A percentile compares a stretch with the other conserved stretches of the same genome.
These are phyloP conservation scores for Drepanosiphum platanoidis DNA, from an alignment of 2,888 invertebrate genomes.

Conservation along the genomic window DNA sequence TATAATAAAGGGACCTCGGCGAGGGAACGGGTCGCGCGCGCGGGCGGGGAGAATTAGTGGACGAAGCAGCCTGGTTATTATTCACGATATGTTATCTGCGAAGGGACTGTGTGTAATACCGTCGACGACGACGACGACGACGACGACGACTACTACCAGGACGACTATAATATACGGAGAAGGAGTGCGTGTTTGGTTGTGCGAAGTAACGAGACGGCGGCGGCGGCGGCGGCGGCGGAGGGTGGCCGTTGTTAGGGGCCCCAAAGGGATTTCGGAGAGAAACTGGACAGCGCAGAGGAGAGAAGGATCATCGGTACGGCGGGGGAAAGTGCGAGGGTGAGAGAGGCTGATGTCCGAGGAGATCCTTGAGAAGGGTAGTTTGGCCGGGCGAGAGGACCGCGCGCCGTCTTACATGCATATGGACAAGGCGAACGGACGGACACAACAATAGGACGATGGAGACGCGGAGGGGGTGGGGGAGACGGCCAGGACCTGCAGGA, in stretches of 20 bases:
- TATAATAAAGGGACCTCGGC: slow-evolving; percentile 34
- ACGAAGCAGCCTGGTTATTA: slow-evolving; percentile 51
- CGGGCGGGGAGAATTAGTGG: slow-evolving; percentile 47
- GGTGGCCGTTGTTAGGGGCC: slow-evolving; percentile 48
- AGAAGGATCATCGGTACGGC: neutral
- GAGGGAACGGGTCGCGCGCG: neutral
- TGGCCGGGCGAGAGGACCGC: slow-evolving; percentile 56
- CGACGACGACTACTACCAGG: too few species aligned
- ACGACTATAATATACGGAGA: neutral
- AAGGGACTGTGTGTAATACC: slow-evolving; percentile 40
- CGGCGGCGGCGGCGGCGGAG: neutral
- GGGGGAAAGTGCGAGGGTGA: neutral
- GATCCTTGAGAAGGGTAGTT: slow-evolving; percentile 63
- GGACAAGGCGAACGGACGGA: slow-evolving; percentile 61
- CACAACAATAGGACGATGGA: slow-evolving; percentile 45
- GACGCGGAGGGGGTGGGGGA: neutral
- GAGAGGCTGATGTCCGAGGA: slow-evolving; percentile 62
- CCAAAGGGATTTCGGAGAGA: slow-evolving; percentile 56
- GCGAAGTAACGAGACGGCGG: neutral
- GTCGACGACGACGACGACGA: slow-evolving; percentile 1
- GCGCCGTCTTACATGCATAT: slow-evolving; percentile 61
- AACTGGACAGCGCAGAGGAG: slow-evolving; percentile 33
- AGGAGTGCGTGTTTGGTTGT: slow-evolving; percentile 26
- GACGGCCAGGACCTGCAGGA: too few species aligned
- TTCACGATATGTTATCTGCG: slow-evolving; percentile 62